A percentile compares a stretch with the other conserved stretches of the same genome.
Evolutionary conservation across 2,888 invertebrate genomes (phyloP).

Genomic region (Alentia gelatinosa): DNA sequence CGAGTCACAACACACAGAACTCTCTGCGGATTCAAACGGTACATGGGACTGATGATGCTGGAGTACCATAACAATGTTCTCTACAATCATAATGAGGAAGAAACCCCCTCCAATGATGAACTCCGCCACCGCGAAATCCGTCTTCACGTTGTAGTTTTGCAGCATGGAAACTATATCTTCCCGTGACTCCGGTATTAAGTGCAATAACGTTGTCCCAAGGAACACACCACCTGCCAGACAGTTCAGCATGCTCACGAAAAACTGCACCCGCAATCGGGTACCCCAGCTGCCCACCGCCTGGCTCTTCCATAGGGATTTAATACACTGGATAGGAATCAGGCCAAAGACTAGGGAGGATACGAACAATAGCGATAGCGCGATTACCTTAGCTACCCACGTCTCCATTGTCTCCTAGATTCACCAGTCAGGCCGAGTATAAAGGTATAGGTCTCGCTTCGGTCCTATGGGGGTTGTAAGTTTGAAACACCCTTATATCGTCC

Average conservation of each 20-base stretch:
- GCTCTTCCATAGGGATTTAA: not conserved
- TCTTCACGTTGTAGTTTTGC: slow-evolving; percentile 56
- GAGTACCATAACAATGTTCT: slow-evolving; percentile 64
- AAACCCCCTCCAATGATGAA: slow-evolving; percentile 74
- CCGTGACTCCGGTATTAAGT: slow-evolving; percentile 78
- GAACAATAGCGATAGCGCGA: slow-evolving; percentile 61
- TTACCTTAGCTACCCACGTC: slow-evolving; percentile 63
- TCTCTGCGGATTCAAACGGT: not conserved
- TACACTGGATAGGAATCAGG: slow-evolving; percentile 63
- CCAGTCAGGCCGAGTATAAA: too few species aligned
- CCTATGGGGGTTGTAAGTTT: too few species aligned
- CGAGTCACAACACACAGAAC: slow-evolving; percentile 16
- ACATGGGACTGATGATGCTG: slow-evolving; percentile 6
- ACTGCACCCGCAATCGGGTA: not conserved
- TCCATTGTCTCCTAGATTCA: slow-evolving; percentile 65
- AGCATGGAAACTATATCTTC: slow-evolving; percentile 70
- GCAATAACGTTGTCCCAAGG: slow-evolving; percentile 79
- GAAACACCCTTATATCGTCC: too few species aligned
- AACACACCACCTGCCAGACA: slow-evolving; percentile 81
- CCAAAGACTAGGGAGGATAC: slow-evolving; percentile 64
- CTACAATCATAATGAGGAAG: slow-evolving; percentile 74
- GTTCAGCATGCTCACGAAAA: slow-evolving; percentile 55
- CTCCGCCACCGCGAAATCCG: slow-evolving; percentile 75
- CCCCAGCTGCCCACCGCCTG: not conserved
- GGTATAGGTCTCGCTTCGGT: too few species aligned